A percentile compares a stretch with the other conserved stretches of the same genome.
Evolutionary conservation across 1,140 invertebrate species (phyloP).

Genomic region (Drosophila eugracilis): DNA sequence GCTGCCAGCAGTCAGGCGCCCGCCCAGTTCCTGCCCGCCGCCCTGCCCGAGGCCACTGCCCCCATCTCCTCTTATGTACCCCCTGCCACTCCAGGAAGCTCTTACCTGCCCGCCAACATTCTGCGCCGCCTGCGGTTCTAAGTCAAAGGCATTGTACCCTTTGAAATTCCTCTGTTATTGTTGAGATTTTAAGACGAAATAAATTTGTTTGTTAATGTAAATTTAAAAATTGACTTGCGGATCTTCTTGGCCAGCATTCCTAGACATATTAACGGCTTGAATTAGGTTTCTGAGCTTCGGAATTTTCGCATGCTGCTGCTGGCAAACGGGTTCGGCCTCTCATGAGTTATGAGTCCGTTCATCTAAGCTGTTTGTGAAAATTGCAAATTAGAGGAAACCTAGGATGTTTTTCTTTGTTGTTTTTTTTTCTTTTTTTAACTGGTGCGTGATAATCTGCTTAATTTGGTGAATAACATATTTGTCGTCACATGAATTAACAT

Average conservation of each 20-base stretch:
- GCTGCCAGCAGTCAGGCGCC: neutral
- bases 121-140: constrained; percentile 61
- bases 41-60: constrained; percentile 36
- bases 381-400: constrained; percentile 57
- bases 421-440: no score
- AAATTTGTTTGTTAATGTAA: constrained; percentile 66
- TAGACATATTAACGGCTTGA: constrained; percentile 47
- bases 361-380: constrained; percentile 49
- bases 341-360: constrained; percentile 51
- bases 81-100: constrained; percentile 40
- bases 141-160: constrained; percentile 2
- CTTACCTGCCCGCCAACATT: constrained; percentile 71
- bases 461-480: no score
- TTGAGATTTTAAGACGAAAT: constrained; percentile 59
- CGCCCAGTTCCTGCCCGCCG: constrained; percentile 9
- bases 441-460: no score
- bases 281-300: constrained; percentile 48
- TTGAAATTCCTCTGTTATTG: constrained; percentile 34
- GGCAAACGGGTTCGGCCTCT: constrained; percentile 42
- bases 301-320: constrained; percentile 48
- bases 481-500: no score
- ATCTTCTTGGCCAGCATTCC: constrained; percentile 56
- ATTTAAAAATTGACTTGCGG: constrained; percentile 41
- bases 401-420: no score
- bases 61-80: constrained; percentile 50